These are phyloP conservation scores for Hyposoter didymator DNA, from an alignment of 2,888 invertebrate genomes.

Conservation along the genomic window DNA sequence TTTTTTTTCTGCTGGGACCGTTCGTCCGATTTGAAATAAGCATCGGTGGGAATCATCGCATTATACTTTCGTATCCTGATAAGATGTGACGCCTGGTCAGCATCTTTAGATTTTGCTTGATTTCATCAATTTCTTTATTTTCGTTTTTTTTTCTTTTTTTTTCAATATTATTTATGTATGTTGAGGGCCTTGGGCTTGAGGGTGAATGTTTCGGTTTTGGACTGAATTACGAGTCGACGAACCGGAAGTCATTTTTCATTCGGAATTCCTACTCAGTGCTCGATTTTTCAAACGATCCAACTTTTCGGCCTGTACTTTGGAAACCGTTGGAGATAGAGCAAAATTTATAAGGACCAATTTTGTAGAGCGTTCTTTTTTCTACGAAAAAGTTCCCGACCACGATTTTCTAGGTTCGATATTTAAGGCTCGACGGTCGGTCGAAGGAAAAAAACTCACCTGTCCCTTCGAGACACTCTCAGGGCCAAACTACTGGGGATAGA, in stretches of 20 bases:
- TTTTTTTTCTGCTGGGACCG: background rate
- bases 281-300: background rate
- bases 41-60: conserved; percentile 31
- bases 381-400: background rate
- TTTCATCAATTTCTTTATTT: conserved; percentile 44
- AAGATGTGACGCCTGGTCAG: conserved; percentile 54
- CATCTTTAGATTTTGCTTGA: conserved; percentile 51
- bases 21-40: background rate
- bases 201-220: background rate
- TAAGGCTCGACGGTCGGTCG: background rate
- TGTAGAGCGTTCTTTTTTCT: background rate
- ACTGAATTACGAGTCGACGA: background rate
- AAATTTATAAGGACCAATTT: background rate
- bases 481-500: background rate
- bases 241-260: background rate
- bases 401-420: background rate
- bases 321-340: background rate
- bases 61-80: conserved; percentile 47
- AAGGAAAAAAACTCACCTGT: background rate
- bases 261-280: background rate
- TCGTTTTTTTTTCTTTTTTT: background rate
- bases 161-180: conserved; percentile 17
- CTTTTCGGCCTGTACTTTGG: background rate
- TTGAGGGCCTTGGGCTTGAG: background rate
- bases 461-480: background rate